Conservation (phyloP, 2,797 vertebrate genomes). For the Gymnothorax javanicus region DNA sequence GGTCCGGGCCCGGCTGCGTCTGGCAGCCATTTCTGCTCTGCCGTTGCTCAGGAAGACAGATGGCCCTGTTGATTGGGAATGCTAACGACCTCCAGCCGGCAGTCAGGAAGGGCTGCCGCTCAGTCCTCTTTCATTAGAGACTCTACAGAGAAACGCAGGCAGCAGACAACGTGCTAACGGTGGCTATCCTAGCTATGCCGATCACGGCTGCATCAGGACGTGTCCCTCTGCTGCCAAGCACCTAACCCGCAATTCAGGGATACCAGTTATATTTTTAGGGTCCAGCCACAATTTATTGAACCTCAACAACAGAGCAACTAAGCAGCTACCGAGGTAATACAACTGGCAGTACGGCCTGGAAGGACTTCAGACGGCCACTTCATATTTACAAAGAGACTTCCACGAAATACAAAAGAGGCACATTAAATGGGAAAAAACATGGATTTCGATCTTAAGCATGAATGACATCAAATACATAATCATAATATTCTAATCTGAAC, state of each 20-base stretch:
- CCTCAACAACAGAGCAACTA: not conserved
- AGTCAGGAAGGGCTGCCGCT: constrained; percentile 17
- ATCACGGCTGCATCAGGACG: not conserved
- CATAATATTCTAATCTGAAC: not conserved
- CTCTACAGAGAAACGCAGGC: constrained; percentile 15
- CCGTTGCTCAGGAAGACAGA: constrained; percentile 23
- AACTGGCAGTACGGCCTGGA: not conserved
- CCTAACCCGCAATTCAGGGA: not conserved
- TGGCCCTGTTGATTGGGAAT: constrained; percentile 17
- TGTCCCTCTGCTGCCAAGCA: not conserved
- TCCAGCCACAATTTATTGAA: not conserved
- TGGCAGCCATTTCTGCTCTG: too few species aligned
- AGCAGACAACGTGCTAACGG: not conserved
- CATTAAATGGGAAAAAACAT: too few species aligned
- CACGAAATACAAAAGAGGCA: too few species aligned
- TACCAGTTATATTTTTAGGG: not conserved
- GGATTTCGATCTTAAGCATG: too few species aligned
- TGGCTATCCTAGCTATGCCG: not conserved
- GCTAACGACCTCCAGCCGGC: constrained; percentile 28
- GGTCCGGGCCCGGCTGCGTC: too few species aligned
- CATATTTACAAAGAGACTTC: too few species aligned
- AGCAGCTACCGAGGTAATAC: not conserved
- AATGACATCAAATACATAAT: not conserved
- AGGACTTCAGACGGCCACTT: not conserved
- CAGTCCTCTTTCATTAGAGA: constrained; percentile 7